Evolutionary conservation across 2,797 vertebrate species (phyloP).

Genomic region (Echiichthys vipera): DNA sequence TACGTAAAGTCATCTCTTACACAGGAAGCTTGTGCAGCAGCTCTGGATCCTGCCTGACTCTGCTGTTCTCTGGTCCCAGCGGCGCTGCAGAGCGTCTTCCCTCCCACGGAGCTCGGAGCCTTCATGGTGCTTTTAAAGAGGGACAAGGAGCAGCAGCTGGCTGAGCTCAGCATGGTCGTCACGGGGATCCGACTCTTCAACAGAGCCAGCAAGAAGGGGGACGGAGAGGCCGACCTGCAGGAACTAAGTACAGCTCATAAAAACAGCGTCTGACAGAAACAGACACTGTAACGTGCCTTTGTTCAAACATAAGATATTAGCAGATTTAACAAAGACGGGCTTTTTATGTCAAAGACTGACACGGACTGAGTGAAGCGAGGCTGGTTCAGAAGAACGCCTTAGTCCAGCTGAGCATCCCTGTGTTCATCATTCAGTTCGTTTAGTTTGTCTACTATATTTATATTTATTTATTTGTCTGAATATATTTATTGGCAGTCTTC

Average conservation of each 20-base stretch:
- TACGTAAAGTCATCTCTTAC: too few relatives aligned
- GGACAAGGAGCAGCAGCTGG: constrained; percentile 91
- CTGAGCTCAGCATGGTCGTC: constrained; percentile 87
- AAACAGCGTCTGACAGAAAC: neutral
- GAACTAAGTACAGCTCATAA: constrained; percentile 40
- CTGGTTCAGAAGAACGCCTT: too few relatives aligned
- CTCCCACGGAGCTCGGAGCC: constrained; percentile 84
- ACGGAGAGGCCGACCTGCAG: constrained; percentile 76
- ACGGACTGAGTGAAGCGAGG: too few relatives aligned
- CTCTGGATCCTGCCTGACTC: too few relatives aligned
- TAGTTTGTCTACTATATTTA: too few relatives aligned
- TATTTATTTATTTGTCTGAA: too few relatives aligned
- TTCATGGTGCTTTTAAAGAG: constrained; percentile 88
- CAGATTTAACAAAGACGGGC: too few relatives aligned
- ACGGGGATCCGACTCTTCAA: constrained; percentile 93
- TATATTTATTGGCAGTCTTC: too few relatives aligned
- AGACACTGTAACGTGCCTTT: neutral
- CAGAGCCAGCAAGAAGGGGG: constrained; percentile 84
- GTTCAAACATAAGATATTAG: neutral
- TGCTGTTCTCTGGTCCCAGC: constrained; percentile 79
- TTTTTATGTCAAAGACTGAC: too few relatives aligned
- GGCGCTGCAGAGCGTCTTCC: constrained; percentile 92
- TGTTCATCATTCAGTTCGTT: too few relatives aligned
- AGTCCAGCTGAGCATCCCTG: too few relatives aligned
- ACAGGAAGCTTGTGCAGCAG: too few relatives aligned